Evolutionary conservation across 1,140 invertebrate genomes (phyloP).

Genomic region (Ceratina japonica): DNA sequence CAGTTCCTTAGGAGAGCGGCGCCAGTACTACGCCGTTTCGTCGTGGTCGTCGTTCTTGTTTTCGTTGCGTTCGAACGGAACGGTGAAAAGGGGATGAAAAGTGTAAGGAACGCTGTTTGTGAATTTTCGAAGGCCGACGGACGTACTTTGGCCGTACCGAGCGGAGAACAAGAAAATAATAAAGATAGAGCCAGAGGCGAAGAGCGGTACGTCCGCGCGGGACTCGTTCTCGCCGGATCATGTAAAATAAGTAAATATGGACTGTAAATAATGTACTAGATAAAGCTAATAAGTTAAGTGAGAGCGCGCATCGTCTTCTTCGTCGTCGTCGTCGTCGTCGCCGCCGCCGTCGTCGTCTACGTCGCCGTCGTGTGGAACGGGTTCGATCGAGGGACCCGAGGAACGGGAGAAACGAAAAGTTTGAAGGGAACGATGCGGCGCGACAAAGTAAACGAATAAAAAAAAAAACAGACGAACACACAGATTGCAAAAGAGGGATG

Average conservation of each 20-base stretch:
- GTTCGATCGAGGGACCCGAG: slow-evolving; percentile 18
- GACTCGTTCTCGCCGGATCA: slow-evolving; percentile 74
- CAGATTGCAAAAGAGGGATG: slow-evolving; percentile 45
- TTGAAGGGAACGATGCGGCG: slow-evolving; percentile 34
- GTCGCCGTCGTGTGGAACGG: slow-evolving; percentile 6
- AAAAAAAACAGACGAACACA: slow-evolving; percentile 27
- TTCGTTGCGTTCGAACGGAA: not conserved
- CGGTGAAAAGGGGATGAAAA: not conserved
- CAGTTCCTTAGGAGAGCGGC: slow-evolving; percentile 20
- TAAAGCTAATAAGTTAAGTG: slow-evolving; percentile 79
- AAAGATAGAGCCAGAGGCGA: slow-evolving; percentile 50
- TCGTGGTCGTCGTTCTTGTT: not conserved
- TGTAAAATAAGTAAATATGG: slow-evolving; percentile 80
- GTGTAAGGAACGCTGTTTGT: slow-evolving; percentile 8
- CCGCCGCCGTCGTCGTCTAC: not conserved
- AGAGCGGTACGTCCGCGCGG: slow-evolving; percentile 68
- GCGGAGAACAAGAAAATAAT: slow-evolving; percentile 44
- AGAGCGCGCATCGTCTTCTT: slow-evolving; percentile 61
- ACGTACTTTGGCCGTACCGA: slow-evolving; percentile 40
- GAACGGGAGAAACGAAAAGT: not conserved
- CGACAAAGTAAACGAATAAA: slow-evolving; percentile 23
- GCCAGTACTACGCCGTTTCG: not conserved
- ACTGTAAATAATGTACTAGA: slow-evolving; percentile 80
- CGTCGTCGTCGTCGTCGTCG: no score
- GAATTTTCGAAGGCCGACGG: slow-evolving; percentile 28